Evolutionary conservation across 2,888 invertebrate genomes (phyloP).

Genomic region (Nymphalis polychloros): DNA sequence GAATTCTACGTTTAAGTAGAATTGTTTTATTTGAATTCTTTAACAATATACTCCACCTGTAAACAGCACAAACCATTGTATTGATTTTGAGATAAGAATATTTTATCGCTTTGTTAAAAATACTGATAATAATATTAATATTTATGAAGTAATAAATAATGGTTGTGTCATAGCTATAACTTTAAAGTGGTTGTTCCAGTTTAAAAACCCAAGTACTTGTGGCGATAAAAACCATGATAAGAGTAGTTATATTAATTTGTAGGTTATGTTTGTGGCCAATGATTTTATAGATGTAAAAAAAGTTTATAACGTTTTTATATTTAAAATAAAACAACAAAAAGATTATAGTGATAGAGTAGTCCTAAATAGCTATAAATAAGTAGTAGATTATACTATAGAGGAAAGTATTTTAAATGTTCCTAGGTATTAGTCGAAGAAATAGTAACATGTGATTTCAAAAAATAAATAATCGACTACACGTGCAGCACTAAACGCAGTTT

Average conservation of each 20-base stretch:
- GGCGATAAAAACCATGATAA: conserved; percentile 1
- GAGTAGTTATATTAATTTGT: neutral
- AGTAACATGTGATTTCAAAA: no score
- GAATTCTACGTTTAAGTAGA: conserved; percentile 45
- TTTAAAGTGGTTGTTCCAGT: conserved; percentile 1
- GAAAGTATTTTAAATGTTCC: no score
- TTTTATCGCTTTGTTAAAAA: neutral
- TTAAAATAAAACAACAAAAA: no score
- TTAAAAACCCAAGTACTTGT: neutral
- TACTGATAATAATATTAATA: neutral
- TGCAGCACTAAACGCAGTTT: neutral
- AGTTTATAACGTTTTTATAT: no score
- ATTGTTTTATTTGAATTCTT: conserved; percentile 27
- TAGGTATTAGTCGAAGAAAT: no score
- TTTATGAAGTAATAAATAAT: neutral
- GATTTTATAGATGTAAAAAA: no score
- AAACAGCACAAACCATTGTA: neutral
- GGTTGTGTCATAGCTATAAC: neutral
- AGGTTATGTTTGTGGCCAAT: no score
- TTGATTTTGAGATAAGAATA: conserved; percentile 1
- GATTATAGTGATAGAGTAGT: no score
- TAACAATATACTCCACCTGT: neutral
- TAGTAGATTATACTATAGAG: no score
- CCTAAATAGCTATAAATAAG: no score
- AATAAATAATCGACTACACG: neutral